Evolutionary conservation across 2,888 invertebrate genomes (phyloP).

Genomic region (Maniola hyperantus): DNA sequence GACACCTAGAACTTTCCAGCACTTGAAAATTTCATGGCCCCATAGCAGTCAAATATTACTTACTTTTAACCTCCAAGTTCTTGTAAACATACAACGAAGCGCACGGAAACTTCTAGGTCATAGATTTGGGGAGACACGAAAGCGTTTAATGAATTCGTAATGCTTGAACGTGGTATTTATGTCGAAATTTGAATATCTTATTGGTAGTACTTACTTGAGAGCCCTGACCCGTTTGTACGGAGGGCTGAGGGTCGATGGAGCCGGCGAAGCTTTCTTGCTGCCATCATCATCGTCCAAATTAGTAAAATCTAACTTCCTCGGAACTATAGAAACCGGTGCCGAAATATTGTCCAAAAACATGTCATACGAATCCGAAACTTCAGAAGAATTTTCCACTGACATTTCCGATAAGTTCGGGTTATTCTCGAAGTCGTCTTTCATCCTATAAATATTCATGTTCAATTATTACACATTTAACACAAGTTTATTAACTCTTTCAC

Average conservation of each 20-base stretch:
- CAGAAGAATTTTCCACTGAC: constrained; percentile 84
- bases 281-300: constrained; percentile 73
- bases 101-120: constrained; percentile 3
- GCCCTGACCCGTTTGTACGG: constrained; percentile 84
- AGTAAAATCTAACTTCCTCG: constrained; percentile 84
- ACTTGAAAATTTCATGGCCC: neutral
- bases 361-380: constrained; percentile 85
- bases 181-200: constrained; percentile 29
- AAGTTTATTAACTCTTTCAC: constrained; percentile 60
- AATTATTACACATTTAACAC: constrained; percentile 57
- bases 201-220: constrained; percentile 67
- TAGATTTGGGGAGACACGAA: neutral
- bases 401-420: constrained; percentile 79
- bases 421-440: constrained; percentile 65
- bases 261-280: constrained; percentile 59
- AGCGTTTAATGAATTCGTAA: constrained; percentile 8
- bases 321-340: constrained; percentile 77
- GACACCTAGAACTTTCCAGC: neutral
- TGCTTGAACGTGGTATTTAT: constrained; percentile 54
- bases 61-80: neutral
- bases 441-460: constrained; percentile 75
- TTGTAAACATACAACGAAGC: neutral
- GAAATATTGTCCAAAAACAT: constrained; percentile 80
- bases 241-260: constrained; percentile 70
- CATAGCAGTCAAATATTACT: neutral